Evolutionary conservation across 2,888 invertebrate species (phyloP), one percentile per base, ranked within the genome.

Genomic region (Drosophila parthenogenetica): DNA sequence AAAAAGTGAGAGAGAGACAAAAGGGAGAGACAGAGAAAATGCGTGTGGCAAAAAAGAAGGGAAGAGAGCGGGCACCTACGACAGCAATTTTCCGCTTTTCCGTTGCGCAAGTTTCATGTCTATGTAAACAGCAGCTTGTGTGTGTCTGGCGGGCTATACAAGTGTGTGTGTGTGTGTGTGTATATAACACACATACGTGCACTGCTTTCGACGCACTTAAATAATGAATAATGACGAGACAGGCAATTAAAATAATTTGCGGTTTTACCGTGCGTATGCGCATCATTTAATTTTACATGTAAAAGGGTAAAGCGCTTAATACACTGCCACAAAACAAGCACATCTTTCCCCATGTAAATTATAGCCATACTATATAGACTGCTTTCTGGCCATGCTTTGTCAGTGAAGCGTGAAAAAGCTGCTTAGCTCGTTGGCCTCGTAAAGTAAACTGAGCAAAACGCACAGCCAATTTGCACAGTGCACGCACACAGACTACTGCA

Each of bases 181-280:
- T 73, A 67, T 63, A 68, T 73, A 68, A 60, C 46, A 69, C 49
- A 69, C 25, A 25, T 42, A 35, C 40, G 64, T 70, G 74, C 77
- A 62, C 79, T 88, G 77, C 35, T 81, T 83, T 85, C 84, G 80
- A 79, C 80, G 77, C 81, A 87, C 82, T 89, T 89, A 89, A 90
- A 89, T 90, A 89, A 89, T 91, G 90, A 90, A 90, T 89, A 90
- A 91, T 91, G 90, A 91, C 89, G 85, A 90, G 90, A 91, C 90
- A 89, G 90, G 90, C 90, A 90, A 90, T 90, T 90, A 91, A 90
- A 91, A 90, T 91, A 90, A 90, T 90, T 91, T 90, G 90, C 89
- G 91, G 90, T 90, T 89, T 73, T 86, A 86, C 88, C 77, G 80
- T 89, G 90, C 90, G 90, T 90, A 90, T 91, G 91, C 90, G 90